Evolutionary conservation across 1,140 invertebrate species (phyloP), one percentile per base, ranked within the genome.

Genomic region (Thaumatotibia leucotreta): DNA sequence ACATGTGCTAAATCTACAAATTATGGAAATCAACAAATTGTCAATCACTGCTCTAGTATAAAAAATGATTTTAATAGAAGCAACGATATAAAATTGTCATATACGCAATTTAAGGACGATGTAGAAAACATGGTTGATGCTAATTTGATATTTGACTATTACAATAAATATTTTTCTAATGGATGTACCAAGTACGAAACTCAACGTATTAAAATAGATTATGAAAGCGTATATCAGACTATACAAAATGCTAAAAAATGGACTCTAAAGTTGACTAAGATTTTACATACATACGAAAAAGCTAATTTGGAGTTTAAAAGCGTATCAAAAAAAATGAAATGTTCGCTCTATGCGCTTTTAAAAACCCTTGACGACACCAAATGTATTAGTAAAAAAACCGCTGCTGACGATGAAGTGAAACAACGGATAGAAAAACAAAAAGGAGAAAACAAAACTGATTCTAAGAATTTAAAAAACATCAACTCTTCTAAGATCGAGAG

Each of bases 221-320:
- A 79, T 39, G 58, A 75, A 54, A 74, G 66, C 66, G 67, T 75
- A 31, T 58, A 61, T 64, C 77, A 67, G 24, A 79, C 72, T 6
- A 45, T 86, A 29, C 33, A 73, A 11, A 69, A 83, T 67, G 79
- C 80, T 10, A 77, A 78, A 33, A 63, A 61, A 10, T 80, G 75
- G 70, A 76, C 76, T 74, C 35, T 58, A 8, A 31, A 79, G n/a
- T 68, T 86, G 65, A 64, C 70, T 49, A 69, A 75, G 49, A 49
- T 84, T 8, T 74, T 86, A 66, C 63, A 82, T 31, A 75, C 73
- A 29, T 82, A 82, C 66, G 73, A 86, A 68, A 76, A 66, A 63
- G 82, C 74, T 10, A 84, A 86, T 52, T 76, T 65, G 23, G 73
- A 83, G 32, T 83, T 80, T 68, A 61, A 74, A 63, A 78, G 73